A percentile compares a stretch with the other conserved stretches of the same genome.
phyloP scores from a whole-genome alignment of 2,888 invertebrate species.

The Microchrysa polita region DNA sequence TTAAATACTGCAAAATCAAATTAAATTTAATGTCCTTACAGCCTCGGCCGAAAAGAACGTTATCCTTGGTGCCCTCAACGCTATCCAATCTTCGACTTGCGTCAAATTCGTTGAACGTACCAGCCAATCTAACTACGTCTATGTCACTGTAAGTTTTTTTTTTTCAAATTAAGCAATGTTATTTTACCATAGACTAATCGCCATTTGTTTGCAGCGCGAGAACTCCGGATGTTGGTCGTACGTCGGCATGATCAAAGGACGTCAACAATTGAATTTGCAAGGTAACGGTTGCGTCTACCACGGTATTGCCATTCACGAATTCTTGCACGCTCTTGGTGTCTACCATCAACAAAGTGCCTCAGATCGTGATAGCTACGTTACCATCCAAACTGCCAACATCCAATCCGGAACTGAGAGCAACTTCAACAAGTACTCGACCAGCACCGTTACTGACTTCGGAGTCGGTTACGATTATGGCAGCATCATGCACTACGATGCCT shows the following conservation, averaged over 20 bases:
- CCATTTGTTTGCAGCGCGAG: too few species aligned
- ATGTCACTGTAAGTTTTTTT: conserved; percentile 20
- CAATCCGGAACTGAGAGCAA: conserved; percentile 61
- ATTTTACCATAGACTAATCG: too few species aligned
- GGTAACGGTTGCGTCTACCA: conserved; percentile 65
- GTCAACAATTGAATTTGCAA: conserved; percentile 65
- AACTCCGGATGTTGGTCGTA: conserved; percentile 65
- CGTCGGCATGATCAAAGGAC: conserved; percentile 65
- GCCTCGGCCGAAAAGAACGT: conserved; percentile 16
- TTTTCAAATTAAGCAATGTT: neutral
- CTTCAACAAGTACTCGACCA: conserved; percentile 69
- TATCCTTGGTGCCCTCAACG: conserved; percentile 26
- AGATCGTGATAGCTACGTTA: conserved; percentile 75
- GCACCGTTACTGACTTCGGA: conserved; percentile 69
- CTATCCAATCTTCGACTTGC: conserved; percentile 22
- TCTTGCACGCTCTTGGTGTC: conserved; percentile 78
- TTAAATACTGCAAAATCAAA: too few species aligned
- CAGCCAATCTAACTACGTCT: conserved; percentile 31
- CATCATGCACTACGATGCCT: conserved; percentile 72
- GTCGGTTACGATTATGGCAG: conserved; percentile 72
- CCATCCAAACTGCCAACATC: conserved; percentile 74
- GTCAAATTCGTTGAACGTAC: conserved; percentile 21
- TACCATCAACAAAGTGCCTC: conserved; percentile 79
- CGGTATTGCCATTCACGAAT: conserved; percentile 75
- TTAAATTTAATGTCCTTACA: neutral